A percentile compares a stretch with the other conserved stretches of the same genome.
phyloP scores from a whole-genome alignment of 2,797 vertebrate genomes.

The Malacoraja senta region DNA sequence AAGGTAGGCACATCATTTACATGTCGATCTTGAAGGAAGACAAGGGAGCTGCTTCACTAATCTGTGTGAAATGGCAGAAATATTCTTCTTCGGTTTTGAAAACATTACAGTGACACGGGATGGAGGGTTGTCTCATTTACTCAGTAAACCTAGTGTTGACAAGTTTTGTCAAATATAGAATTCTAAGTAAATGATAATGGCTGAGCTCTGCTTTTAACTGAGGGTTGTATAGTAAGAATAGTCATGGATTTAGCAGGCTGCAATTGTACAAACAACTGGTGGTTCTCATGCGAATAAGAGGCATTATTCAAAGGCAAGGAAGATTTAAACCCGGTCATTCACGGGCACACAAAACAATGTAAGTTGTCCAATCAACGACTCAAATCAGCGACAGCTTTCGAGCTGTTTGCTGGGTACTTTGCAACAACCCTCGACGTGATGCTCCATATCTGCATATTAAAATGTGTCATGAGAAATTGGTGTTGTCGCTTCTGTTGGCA shows the following conservation, averaged over 20 bases:
- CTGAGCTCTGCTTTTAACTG: background rate
- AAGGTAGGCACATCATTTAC: background rate
- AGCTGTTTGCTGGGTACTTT: background rate
- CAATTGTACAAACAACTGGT: background rate
- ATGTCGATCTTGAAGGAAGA: background rate
- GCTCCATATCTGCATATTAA: conserved; percentile 23
- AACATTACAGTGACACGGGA: background rate
- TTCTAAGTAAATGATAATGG: background rate
- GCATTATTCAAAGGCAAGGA: background rate
- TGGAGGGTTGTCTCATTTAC: background rate
- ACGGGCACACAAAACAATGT: background rate
- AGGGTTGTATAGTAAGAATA: background rate
- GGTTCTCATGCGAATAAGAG: background rate
- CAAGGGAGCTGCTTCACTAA: background rate
- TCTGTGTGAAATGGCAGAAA: background rate
- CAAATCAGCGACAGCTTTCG: background rate
- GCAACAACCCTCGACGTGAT: background rate
- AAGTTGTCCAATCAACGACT: background rate
- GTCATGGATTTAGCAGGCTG: background rate
- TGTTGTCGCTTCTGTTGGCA: conserved; percentile 9
- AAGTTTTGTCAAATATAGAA: background rate
- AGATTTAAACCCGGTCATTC: background rate
- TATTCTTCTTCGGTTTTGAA: background rate
- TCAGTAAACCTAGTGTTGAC: background rate
- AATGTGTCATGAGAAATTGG: conserved; percentile 18